phyloP scores from a whole-genome alignment of 2,797 vertebrate genomes.

The Myiothlypis chrysogaster region DNA sequence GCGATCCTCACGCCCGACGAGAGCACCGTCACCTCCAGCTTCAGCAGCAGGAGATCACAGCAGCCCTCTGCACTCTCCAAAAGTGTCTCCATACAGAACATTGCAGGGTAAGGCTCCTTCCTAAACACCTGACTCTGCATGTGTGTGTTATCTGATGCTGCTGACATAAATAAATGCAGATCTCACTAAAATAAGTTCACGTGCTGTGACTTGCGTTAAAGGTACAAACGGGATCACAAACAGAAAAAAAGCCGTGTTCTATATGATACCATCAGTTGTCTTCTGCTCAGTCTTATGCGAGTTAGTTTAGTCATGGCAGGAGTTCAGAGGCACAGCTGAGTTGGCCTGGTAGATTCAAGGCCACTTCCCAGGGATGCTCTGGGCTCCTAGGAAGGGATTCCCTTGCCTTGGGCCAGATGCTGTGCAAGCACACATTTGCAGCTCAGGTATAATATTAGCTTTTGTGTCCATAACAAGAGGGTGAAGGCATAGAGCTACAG shows the following conservation, averaged over 20 bases:
- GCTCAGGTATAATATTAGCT: background rate
- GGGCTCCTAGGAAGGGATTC: background rate
- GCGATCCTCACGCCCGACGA: slow-evolving; percentile 89
- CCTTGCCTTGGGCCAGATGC: background rate
- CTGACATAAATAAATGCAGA: rapidly evolving
- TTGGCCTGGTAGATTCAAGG: background rate
- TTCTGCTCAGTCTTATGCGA: background rate
- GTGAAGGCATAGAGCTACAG: background rate
- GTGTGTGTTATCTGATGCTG: rapidly evolving
- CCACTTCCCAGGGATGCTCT: background rate
- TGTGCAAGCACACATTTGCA: background rate
- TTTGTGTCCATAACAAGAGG: background rate
- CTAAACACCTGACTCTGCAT: rapidly evolving
- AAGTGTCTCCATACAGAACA: slow-evolving; percentile 97
- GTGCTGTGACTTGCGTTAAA: background rate
- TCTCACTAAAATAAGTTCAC: background rate
- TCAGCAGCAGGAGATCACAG: slow-evolving; percentile 81
- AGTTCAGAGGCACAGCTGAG: background rate
- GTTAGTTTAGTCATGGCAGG: background rate
- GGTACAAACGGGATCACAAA: background rate
- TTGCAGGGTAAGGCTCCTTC: slow-evolving; percentile 85
- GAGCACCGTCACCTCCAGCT: slow-evolving; percentile 61
- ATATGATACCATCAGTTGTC: background rate
- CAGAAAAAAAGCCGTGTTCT: background rate
- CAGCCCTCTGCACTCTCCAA: slow-evolving; percentile 89